phyloP scores from a whole-genome alignment of 2,113 vertebrate genomes.

The Chloropsis cyanopogon region DNA sequence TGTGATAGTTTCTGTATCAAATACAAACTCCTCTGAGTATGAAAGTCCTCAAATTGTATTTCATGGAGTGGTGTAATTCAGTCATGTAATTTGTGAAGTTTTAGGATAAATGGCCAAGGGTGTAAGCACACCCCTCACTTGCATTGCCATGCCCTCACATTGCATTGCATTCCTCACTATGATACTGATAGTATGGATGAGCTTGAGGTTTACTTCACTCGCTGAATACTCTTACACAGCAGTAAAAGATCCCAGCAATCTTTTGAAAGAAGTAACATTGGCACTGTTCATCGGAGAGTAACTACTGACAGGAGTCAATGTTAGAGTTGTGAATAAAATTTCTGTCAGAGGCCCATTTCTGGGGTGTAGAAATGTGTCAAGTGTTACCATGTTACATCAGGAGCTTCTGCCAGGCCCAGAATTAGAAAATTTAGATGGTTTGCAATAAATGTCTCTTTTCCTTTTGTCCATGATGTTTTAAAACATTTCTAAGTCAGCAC shows the following conservation, averaged over 20 bases:
- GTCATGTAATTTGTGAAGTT: neutral
- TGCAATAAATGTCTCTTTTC: neutral
- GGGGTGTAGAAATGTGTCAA: neutral
- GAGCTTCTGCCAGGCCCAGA: neutral
- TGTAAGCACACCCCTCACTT: neutral
- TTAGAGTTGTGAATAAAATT: neutral
- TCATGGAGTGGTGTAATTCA: neutral
- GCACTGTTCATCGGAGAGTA: neutral
- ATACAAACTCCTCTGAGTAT: neutral
- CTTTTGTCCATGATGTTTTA: neutral
- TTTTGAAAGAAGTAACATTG: neutral
- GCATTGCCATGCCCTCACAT: neutral
- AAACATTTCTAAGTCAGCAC: neutral
- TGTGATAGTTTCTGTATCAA: neutral
- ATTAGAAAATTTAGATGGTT: neutral
- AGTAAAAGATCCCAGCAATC: neutral
- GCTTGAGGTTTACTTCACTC: neutral
- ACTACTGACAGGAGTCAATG: neutral
- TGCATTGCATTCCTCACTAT: neutral
- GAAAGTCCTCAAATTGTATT: neutral
- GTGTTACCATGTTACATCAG: neutral
- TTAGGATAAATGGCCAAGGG: neutral
- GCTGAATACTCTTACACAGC: neutral
- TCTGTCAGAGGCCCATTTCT: neutral
- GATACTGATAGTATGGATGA: neutral